Base-by-base conservation (phyloP, 1,140 invertebrate genomes). In the Diabrotica undecimpunctata region DNA sequence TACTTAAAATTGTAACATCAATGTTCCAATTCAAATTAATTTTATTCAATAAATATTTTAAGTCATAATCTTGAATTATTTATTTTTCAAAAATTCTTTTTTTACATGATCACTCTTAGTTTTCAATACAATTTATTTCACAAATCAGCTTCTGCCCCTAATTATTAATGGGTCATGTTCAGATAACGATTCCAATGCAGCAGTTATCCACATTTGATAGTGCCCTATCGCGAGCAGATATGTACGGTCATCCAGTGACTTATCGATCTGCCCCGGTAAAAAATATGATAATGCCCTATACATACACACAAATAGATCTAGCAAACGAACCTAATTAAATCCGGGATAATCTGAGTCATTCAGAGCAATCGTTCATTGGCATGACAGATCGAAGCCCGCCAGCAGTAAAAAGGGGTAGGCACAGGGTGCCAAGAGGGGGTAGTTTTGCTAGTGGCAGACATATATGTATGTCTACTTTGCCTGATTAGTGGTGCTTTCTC, bases 291-390 rank as follows among this genome's bases (percentile, higher is more conserved):
- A 25, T 25, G 25, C 25, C 25, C 25, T 46, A 46, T 6, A 10
- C 8, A 46, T 46, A 46, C 41, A 4, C 41, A n/a, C 41, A 46
- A 46, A 46, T 46, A 46, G 8, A 46, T 25, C 25, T 46, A n/a
- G 41, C 41, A 46, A 46, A 46, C 41, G 41, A 46, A 46, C 41
- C 41, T 46, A 46, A 46, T 46, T 46, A 46, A 46, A 46, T 46
- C 41, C 41, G n/a, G n/a, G 3, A 46, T 46, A 46, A 46, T 46
- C 41, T 46, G 41, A 46, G 41, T 46, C 41, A 46, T 46, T 46
- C 8, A 46, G n/a, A 10, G 41, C 41, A 46, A 46, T 46, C 41
- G 41, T 46, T 46, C 41, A 46, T 46, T 46, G 41, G 41, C 41
- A 46, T 46, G 41, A 46, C 41, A 46, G 8, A 46, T 46, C 41